Base-by-base conservation (phyloP, 2,888 invertebrate genomes). In the Neria commutata region DNA sequence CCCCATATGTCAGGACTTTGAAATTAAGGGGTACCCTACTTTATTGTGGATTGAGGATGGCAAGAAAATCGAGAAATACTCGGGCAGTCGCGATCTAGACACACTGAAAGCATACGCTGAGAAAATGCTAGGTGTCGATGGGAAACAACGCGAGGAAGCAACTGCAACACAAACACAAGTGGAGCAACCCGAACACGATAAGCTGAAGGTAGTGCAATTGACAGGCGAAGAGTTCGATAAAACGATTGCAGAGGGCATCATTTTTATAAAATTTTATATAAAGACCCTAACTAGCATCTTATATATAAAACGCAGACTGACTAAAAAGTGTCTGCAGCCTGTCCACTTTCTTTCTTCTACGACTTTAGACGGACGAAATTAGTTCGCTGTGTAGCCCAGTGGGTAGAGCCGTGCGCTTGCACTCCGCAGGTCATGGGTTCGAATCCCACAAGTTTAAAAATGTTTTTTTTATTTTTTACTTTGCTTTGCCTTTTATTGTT, bases 21-120 rank as follows among this genome's bases (percentile, higher is more conserved):
- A 91, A 65, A 88, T 96, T 33, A 90, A 91, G 58, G 93, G 94
- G 37, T 95, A 93, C 78, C 96, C 96, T 0, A 91, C 92, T 1
- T 81, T 96, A 4, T 80, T 94, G 45, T 95, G 94, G 93, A 90
- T 95, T 67, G 89, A 90, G 75, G 89, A 94, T 81, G 95, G 95
- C 16, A 88, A 91, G 80, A 91, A 91, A 83, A 90, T 91, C 77
- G 93, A 92, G 62, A 90, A 89, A 72, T 90, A 92, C 68, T 85
- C 88, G 46, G 90, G 89, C 0, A 83, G 86, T 16, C 83, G 90
- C 17, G 86, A 86, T 8, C 84, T 89, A 53, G 89, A 89, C 26
- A 89, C 89, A 5, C 83, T 95, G 1, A 89, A 89, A 72, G 76
- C 81, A 0, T 95, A 89, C 75, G 88, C 93, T 1, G 85, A 86